Percentiles rank a stretch among this genome's conserved stretches.
These are phyloP conservation scores for Zaprionus tsacasi DNA, from an alignment of 1,140 invertebrate genomes.

Conservation along the genomic window DNA sequence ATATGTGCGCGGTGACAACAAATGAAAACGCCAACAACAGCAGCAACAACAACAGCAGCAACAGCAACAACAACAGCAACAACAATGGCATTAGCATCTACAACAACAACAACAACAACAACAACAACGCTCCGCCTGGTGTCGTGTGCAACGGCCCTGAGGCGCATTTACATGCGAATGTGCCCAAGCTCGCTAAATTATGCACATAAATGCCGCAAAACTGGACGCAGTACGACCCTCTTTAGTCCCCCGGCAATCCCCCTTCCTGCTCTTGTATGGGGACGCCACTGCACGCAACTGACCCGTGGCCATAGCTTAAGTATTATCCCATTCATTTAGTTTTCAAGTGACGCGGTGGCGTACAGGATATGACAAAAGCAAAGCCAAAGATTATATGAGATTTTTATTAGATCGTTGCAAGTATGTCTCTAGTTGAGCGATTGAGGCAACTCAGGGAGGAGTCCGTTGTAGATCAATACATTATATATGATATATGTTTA, in stretches of 20 bases:
- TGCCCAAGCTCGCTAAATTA: conserved; percentile 39
- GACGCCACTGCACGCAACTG: not conserved
- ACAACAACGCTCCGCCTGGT: not conserved
- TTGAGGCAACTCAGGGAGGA: too few species aligned
- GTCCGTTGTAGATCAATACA: too few species aligned
- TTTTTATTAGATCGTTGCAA: not conserved
- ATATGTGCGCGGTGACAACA: conserved; percentile 42
- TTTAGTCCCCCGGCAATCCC: not conserved
- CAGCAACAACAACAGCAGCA: not conserved
- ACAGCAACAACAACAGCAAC: not conserved
- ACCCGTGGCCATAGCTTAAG: conserved; percentile 11
- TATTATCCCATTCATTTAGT: conserved; percentile 18
- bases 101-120: not conserved
- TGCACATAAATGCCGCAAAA: conserved; percentile 43
- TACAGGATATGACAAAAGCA: not conserved
- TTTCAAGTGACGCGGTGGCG: conserved; percentile 1
- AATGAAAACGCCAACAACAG: conserved; percentile 10
- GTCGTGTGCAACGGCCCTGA: conserved; percentile 23
- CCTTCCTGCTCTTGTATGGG: not conserved
- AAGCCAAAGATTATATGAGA: not conserved
- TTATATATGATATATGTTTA: too few species aligned
- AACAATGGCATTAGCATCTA: not conserved
- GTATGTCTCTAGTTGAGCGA: too few species aligned
- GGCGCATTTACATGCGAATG: conserved; percentile 49
- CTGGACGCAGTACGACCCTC: conserved; percentile 5